Conservation (phyloP, 2,113 vertebrate species). For the Phainopepla nitens region DNA sequence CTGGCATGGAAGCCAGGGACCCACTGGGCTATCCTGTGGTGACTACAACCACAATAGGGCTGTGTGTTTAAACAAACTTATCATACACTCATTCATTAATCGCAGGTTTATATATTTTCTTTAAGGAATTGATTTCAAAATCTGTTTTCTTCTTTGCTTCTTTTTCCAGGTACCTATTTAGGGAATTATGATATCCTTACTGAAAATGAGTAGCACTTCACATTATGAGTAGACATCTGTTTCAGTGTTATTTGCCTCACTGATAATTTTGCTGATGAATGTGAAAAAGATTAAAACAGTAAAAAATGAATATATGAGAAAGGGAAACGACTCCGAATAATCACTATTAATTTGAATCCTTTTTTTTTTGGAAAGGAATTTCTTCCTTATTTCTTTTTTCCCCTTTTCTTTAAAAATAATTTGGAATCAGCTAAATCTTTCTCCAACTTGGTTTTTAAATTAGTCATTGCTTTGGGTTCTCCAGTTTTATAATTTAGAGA, state of each 20-base stretch:
- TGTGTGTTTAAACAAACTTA: neutral
- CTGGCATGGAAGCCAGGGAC: neutral
- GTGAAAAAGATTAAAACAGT: neutral
- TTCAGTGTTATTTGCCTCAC: neutral
- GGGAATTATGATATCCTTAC: neutral
- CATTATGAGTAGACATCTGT: neutral
- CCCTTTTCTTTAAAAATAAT: neutral
- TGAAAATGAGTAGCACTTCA: neutral
- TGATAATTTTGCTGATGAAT: neutral
- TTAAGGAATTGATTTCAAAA: neutral
- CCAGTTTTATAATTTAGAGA: neutral
- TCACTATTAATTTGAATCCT: neutral
- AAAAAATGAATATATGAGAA: neutral
- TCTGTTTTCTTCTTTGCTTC: neutral
- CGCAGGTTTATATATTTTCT: neutral
- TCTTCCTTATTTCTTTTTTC: fast-evolving
- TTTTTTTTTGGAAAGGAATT: neutral
- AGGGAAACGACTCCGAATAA: neutral
- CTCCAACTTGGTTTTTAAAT: neutral
- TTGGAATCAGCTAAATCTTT: neutral
- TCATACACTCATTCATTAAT: neutral
- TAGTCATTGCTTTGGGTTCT: conserved; percentile 11
- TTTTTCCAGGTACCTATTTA: neutral
- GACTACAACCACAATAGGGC: neutral
- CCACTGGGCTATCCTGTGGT: neutral